Evolutionary conservation across 2,113 vertebrate genomes (phyloP), one percentile per base, ranked within the genome.

Genomic region (Halcyon malimbica): DNA sequence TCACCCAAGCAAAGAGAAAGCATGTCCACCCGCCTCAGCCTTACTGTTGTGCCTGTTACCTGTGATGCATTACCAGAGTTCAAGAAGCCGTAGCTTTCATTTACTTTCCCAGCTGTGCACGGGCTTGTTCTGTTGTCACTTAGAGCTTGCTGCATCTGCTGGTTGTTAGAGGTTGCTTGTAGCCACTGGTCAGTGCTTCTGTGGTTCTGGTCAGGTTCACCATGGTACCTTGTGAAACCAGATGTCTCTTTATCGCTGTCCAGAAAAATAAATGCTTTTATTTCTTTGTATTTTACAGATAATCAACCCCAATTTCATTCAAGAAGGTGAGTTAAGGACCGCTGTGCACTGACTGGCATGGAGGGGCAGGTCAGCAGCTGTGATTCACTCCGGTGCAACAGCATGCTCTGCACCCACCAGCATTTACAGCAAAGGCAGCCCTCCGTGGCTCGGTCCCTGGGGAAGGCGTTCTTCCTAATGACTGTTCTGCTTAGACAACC

Each of bases 271-370:
- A 97, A 96, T 91, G 46, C 86, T 86, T 93, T 77, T 96, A n/a
- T 98, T 95, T 98, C 94, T 97, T 93, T 97, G 71, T 98, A 78
- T 98, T 97, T 98, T 98, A 92, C 98, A 99, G 99, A 99, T 99
- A 96, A 98, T 99, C 97, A 99, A 99, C 97, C 99, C 99, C 77
- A 99, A 99, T 98, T 99, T 99, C 98, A 99, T 99, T 97, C 99
- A 99, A 97, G 99, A 99, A 99, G 99, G 99, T 99, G 97, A 99
- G 99, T 98, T 92, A 76, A 96, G 89, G 86, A 83, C 42, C 88
- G 73, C 71, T 82, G 54, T 64, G 44, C 53, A 10, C 28, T 68
- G 79, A 37, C 31, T 57, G 53, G 44, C 59, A 54, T 7, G 7
- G 74, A 88, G 54, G 50, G 31, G 60, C 23, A 13, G 37, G 35